phyloP scores from a whole-genome alignment of 53 echinoderm and acorn worm genomes.

The Astropecten irregularis region DNA sequence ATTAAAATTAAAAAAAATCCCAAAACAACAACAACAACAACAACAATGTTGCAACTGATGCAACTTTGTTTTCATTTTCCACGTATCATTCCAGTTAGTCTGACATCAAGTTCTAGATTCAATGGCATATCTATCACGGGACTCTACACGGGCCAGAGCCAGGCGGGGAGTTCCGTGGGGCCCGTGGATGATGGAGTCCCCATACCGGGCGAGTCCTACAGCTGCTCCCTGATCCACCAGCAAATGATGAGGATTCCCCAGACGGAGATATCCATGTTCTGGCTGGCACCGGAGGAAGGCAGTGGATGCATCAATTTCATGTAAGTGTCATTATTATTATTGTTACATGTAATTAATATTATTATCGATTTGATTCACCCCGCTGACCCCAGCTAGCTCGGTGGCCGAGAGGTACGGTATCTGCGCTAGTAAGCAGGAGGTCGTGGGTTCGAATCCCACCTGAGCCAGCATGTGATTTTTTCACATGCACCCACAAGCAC shows the following conservation, averaged over 20 bases:
- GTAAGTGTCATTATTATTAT: conserved; percentile 75
- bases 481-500: too few relatives aligned
- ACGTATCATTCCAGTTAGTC: conserved; percentile 45
- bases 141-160: conserved; percentile 40
- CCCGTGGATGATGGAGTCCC: not conserved
- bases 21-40: too few relatives aligned
- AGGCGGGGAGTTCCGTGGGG: not conserved
- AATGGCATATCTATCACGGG: conserved; percentile 62
- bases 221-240: conserved; percentile 72
- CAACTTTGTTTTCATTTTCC: not conserved
- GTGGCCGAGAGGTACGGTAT: too few relatives aligned
- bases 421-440: too few relatives aligned
- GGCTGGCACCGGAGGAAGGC: conserved; percentile 79
- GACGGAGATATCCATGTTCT: conserved; percentile 47
- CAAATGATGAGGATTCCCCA: conserved; percentile 48
- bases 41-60: too few relatives aligned
- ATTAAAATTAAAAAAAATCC: too few relatives aligned
- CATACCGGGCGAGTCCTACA: conserved; percentile 38
- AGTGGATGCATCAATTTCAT: conserved; percentile 86
- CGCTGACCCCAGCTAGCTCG: too few relatives aligned
- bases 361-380: not conserved
- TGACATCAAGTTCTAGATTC: conserved; percentile 65
- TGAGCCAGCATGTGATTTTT: too few relatives aligned
- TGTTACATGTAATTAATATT: too few relatives aligned
- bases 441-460: too few relatives aligned